Evolutionary conservation across 1,140 invertebrate species (phyloP), one percentile per base, ranked within the genome.

Genomic region (Stegodyphus dumicola): DNA sequence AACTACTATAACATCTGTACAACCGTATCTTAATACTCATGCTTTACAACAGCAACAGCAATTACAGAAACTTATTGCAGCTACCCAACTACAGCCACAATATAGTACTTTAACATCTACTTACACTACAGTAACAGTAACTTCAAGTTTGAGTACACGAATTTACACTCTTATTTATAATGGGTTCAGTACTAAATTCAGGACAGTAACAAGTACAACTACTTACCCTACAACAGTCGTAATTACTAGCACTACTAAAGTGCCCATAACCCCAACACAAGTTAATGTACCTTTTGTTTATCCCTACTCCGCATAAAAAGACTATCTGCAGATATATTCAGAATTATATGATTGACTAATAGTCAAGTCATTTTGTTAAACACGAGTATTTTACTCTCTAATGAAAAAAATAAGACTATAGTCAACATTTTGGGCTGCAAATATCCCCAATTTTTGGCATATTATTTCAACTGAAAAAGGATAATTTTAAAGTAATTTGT

Each of bases 161-260:
- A 85, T 89, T 49, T 89, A 89, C 56, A 89, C 89, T 11, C 85
- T 89, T 6, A 88, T 89, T 15, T 89, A 89, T 56, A 89, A 89
- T 76, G 89, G 88, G 1, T 88, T 89, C 65, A 89, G 88, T 54
- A 89, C 89, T 6, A 88, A 88, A 69, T 89, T 88, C 77, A 79
- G 89, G 76, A 89, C 89, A 17, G 87, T 89, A 5, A 89, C 89
- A 3, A 88, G 87, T 18, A 89, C 88, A 7, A 84, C 77, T n/a
- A 69, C 87, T 15, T 85, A 79, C 75, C 89, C 89, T 51, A 89
- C 89, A 6, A 88, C 88, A 6, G 60, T 89, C 5, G 87, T 87
- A 9, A 51, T 87, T 6, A 78, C 75, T 5, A 86, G 77, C 64
- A 88, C 87, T 7, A 77, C 73, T 15, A 76, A 80, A 53, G 71